These are phyloP conservation scores for Todus mexicanus DNA, from an alignment of 2,797 vertebrate species.

Conservation along the genomic window DNA sequence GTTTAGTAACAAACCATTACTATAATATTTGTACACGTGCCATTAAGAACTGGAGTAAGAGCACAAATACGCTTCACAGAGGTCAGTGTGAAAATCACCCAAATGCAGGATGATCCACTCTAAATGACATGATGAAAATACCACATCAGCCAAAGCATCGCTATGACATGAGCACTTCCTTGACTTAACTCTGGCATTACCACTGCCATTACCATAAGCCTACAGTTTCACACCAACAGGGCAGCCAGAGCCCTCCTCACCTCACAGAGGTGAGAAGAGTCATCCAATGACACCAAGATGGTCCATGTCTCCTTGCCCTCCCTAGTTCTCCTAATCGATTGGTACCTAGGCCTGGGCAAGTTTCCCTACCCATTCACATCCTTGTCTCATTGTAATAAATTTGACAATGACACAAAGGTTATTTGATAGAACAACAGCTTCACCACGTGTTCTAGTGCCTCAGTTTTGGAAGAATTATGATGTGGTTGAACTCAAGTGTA, in stretches of 20 bases:
- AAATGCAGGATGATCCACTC: not conserved
- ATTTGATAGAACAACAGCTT: not conserved
- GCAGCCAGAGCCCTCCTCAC: not conserved
- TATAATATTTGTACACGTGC: not conserved
- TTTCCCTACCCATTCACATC: not conserved
- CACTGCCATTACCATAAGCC: not conserved
- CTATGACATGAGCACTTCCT: not conserved
- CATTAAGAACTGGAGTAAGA: not conserved
- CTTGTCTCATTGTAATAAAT: not conserved
- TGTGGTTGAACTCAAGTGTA: not conserved
- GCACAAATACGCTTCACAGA: not conserved
- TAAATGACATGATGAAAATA: not conserved
- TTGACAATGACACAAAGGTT: not conserved
- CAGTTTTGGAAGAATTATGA: not conserved
- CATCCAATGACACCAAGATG: not conserved
- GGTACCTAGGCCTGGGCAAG: not conserved
- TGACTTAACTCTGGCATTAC: not conserved
- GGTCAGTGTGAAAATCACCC: not conserved
- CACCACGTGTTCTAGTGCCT: not conserved
- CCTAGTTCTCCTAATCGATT: not conserved
- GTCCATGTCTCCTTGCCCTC: not conserved
- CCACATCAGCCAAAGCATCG: not conserved
- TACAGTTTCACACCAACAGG: not conserved
- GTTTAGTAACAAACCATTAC: not conserved
- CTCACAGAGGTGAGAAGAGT: not conserved